These are phyloP conservation scores for Notothenia rossii DNA, from an alignment of 2,113 vertebrate genomes.

Conservation along the genomic window DNA sequence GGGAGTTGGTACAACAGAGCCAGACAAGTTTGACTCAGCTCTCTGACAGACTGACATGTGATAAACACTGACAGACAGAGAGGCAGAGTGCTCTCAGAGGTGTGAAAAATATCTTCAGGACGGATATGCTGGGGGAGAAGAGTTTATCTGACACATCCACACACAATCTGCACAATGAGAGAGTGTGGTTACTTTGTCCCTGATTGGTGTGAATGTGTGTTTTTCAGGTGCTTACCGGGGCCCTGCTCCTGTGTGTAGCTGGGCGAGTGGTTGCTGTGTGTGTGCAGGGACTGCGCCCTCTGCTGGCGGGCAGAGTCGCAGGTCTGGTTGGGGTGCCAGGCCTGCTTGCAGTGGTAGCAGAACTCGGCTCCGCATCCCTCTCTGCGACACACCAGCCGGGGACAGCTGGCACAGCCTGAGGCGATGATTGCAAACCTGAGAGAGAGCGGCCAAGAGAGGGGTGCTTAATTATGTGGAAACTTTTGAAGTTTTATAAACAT, in stretches of 20 bases:
- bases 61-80: constrained; percentile 23
- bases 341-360: constrained; percentile 99
- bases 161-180: neutral
- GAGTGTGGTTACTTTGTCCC: neutral
- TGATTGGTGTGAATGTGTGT: neutral
- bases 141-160: constrained; percentile 11
- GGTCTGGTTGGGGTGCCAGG: constrained; percentile 99
- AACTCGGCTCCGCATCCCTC: constrained; percentile 97
- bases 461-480: neutral
- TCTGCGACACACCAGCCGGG: constrained; percentile 93
- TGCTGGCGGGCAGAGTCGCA: constrained; percentile 98
- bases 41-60: constrained; percentile 29
- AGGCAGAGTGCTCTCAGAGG: constrained; percentile 19
- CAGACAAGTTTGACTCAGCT: constrained; percentile 37
- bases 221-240: constrained; percentile 83
- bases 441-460: neutral
- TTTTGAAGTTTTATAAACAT: too few species aligned
- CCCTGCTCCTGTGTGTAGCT: constrained; percentile 96
- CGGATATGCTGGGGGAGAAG: neutral
- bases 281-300: constrained; percentile 91
- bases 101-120: constrained; percentile 35
- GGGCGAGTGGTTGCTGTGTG: constrained; percentile 95
- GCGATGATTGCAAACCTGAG: constrained; percentile 96
- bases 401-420: constrained; percentile 98
- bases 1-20: constrained; percentile 4